Base-by-base conservation (phyloP, 92 coral and sea anemone species). In the Palythoa heliodiscus region DNA sequence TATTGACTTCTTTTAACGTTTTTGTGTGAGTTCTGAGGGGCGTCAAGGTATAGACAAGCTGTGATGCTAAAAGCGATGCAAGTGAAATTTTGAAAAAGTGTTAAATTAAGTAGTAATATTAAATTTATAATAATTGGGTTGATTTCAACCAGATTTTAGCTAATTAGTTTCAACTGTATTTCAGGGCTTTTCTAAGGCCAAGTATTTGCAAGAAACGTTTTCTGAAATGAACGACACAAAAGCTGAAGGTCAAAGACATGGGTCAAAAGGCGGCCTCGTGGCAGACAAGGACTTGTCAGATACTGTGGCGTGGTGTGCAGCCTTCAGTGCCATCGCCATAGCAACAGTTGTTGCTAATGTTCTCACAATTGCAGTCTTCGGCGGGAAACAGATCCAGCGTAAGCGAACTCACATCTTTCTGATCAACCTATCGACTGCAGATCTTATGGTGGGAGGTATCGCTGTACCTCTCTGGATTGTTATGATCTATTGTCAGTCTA, bases 331-430 rank as follows among this genome's bases (percentile, higher is more conserved):
- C n/a, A 17, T 79, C 14, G 84, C 84, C 40, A 54, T 20, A 50
- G 43, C 23, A 16, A 79, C 55, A 9, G 54, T 79, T 20, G 72
- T 52, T 66, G 43, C 73, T 23, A 79, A 79, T 52, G 8, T 16
- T 15, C 73, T 79, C 58, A 79, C 84, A 8, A 48, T 79, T 39
- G 73, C 61, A 64, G 84, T 70, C 13, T 79, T 79, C 39, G 70
- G 73, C 29, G 52, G 84, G 11, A 79, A 79, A 23, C 60, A 43
- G 39, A 35, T 66, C 13, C 73, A 79, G 48, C 84, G 84, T 11
- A 79, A 79, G 60, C 84, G 84, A 22, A 66, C 84, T 10, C 84
- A 79, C 35, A 63, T 64, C 55, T 79, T 79, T 15, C 57, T 79
- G 2, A 64, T 79, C 58, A 79, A 79, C 24, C 23, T 79, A 15